Base-by-base conservation (phyloP, 2,113 vertebrate genomes). In the Hymenochirus boettgeri region DNA sequence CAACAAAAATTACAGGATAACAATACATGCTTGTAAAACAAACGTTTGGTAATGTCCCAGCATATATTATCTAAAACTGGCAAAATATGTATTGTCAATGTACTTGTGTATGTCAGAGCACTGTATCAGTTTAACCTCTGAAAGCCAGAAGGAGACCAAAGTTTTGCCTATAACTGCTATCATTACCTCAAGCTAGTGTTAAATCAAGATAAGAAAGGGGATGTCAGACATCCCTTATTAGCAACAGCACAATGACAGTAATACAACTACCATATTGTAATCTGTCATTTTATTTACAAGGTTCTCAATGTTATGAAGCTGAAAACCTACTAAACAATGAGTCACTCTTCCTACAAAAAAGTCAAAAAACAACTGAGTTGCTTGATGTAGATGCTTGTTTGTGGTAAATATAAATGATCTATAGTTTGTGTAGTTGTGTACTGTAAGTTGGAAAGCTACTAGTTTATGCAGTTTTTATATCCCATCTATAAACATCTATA, bases 241-340 rank as follows among this genome's bases (percentile, higher is more conserved):
- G 64, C 18, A n/a, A 39, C 12, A 15, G 39, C 17, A 27, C 64
- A 67, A 37, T 59, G 64, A 67, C 56, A 31, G 65, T 53, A 69
- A 69, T 69, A 51, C 65, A 69, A 59, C 46, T 57, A 60, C 56
- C 60, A 60, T 69, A 47, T 69, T 60, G 42, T 25, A 53, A 60
- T 69, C 57, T 69, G 65, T 69, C 56, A 69, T 69, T 53, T 69
- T 48, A 45, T 33, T 35, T 47, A 59, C 46, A n/a, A 25, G 33
- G 47, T 53, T 60, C 39, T 33, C 45, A 58, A 35, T 59, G 57
- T 53, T 60, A 60, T 39, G 35, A 53, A 69, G 65, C 56, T 33
- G 65, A 69, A 67, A 59, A 60, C 56, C 57, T 69, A 9, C 33
- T 23, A 60, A 69, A 69, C 47, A 69, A 60, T 60, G 65, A 69